phyloP scores from a whole-genome alignment of 2,113 vertebrate genomes.

The Microtus richardsoni region DNA sequence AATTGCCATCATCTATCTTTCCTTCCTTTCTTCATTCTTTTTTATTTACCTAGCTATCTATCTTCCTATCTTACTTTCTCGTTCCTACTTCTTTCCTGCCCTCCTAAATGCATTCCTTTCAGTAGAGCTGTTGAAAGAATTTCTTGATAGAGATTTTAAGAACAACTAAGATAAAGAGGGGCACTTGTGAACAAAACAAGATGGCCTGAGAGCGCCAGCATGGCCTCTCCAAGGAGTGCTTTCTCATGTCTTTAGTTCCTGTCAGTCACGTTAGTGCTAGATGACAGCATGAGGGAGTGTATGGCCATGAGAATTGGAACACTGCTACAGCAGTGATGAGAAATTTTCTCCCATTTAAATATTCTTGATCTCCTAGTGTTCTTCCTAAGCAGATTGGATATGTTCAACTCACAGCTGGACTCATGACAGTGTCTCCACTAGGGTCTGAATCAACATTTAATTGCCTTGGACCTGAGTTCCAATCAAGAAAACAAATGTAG shows the following conservation, averaged over 20 bases:
- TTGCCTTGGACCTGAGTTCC: neutral
- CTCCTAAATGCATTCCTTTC: too few species aligned
- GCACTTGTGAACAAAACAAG: neutral
- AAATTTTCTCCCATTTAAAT: neutral
- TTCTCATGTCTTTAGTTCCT: neutral
- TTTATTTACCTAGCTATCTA: too few species aligned
- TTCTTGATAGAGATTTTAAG: neutral
- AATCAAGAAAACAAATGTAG: too few species aligned
- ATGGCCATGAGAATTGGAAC: neutral
- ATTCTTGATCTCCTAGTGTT: neutral
- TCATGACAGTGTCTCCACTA: neutral
- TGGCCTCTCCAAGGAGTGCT: neutral
- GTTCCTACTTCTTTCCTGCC: too few species aligned
- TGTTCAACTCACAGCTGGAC: neutral
- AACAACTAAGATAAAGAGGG: neutral
- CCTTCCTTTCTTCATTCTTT: too few species aligned
- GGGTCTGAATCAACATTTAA: neutral
- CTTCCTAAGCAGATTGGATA: neutral
- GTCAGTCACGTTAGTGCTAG: neutral
- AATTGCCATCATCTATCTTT: too few species aligned
- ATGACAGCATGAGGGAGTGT: too few species aligned
- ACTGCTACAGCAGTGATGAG: neutral
- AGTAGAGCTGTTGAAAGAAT: too few species aligned
- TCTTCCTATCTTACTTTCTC: too few species aligned
- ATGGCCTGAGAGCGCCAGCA: too few species aligned